A percentile compares a stretch with the other conserved stretches of the same genome.
Evolutionary conservation across 2,113 vertebrate species (phyloP).

Genomic region (Anser cygnoides): DNA sequence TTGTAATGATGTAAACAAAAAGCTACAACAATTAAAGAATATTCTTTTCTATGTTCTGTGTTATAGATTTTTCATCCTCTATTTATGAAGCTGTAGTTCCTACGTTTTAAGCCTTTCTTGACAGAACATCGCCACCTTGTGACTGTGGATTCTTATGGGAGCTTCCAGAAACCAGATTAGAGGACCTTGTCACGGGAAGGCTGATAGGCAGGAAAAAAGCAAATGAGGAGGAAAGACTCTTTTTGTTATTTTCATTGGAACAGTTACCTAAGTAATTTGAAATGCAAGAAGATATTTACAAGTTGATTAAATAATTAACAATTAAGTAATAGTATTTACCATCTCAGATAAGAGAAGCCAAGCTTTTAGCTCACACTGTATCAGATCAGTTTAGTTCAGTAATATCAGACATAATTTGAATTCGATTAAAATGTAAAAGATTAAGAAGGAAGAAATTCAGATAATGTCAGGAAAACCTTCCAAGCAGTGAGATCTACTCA

Average conservation of each 20-base stretch:
- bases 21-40: neutral
- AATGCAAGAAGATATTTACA: neutral
- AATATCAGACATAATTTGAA: neutral
- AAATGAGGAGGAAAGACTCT: neutral
- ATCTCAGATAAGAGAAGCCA: neutral
- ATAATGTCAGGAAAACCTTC: neutral
- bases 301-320: neutral
- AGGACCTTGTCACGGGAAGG: neutral
- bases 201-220: neutral
- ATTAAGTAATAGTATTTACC: neutral
- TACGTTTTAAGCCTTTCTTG: neutral
- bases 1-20: neutral
- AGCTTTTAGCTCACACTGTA: neutral
- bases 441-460: neutral
- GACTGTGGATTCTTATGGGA: neutral
- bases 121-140: constrained; percentile 50
- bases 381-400: neutral
- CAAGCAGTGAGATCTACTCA: neutral
- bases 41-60: neutral
- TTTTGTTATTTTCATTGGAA: neutral
- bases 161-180: neutral
- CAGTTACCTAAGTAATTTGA: neutral
- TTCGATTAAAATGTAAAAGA: neutral
- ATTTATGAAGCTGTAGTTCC: neutral
- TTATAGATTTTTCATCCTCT: neutral